Evolutionary conservation across 2,113 vertebrate species (phyloP), one percentile per base, ranked within the genome.

Genomic region (Protomyctophum bolini): DNA sequence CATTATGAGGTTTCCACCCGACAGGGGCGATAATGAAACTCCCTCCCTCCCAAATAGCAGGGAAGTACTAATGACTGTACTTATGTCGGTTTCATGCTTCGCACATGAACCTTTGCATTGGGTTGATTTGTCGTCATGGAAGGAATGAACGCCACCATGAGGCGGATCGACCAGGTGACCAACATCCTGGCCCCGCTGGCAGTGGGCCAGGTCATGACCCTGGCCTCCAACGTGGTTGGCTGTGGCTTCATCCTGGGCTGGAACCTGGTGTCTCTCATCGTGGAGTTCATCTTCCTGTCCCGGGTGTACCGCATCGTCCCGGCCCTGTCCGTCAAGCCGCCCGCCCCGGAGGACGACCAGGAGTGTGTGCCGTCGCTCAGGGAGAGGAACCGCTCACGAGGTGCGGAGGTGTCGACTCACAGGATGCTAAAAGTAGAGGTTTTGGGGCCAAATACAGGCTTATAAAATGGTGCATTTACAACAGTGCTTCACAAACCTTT

Each of bases 241-340:
- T 94, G 91, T 79, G 93, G 91, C 79, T 93, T 95, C 85, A 93
- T 96, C 87, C 91, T 95, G 79, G 90, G 91, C 64, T 92, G 94
- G 93, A 94, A 92, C 76, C 86, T 96, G 58, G 83, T 96, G 78
- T 93, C 91, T 58, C 87, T 95, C 72, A 90, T 91, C 62, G 76
- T 87, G 75, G 85, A 92, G 81, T 91, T 94, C 87, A 92, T 94
- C 83, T 93, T 95, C 89, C 83, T 94, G 66, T 93, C 91, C 10
- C 92, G 92, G 75, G 92, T 93, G 70, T 90, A 92, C 81, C 86
- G 90, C 68, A 92, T 94, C 47, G 92, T 95, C 54, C 89, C 91
- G 51, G 89, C 89, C n/a, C 86, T 93, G 58, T 92, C 93, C 58
- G 65, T 92, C 72, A 91, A 94, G 83, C 79, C 89, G 3, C 91